These are phyloP conservation scores for Cinara cedri DNA, from an alignment of 2,888 invertebrate genomes.

Conservation along the genomic window DNA sequence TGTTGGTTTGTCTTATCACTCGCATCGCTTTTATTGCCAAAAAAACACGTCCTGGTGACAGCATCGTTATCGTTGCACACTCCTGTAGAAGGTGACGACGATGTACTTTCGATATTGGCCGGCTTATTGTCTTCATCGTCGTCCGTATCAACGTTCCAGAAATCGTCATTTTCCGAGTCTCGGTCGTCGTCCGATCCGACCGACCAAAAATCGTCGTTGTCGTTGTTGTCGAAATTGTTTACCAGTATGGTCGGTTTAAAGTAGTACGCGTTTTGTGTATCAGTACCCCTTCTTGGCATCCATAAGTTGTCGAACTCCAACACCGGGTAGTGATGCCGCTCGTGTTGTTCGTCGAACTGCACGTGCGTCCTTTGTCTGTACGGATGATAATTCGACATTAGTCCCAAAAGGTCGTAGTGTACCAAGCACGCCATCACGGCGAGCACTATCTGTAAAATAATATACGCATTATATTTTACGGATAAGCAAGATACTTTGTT, in stretches of 20 bases:
- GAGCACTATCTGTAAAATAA: slow-evolving; percentile 9
- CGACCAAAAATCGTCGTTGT: slow-evolving; percentile 6
- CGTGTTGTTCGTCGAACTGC: not conserved
- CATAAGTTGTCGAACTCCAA: not conserved
- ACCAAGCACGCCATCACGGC: slow-evolving; percentile 23
- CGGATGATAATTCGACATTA: not conserved
- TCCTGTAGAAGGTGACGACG: no score
- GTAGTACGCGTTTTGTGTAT: not conserved
- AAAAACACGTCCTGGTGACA: no score
- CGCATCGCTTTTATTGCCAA: no score
- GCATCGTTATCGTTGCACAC: no score
- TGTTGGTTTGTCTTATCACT: no score
- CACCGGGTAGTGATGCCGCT: not conserved
- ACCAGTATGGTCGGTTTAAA: not conserved
- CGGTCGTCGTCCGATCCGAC: not conserved
- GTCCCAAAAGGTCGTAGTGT: slow-evolving; percentile 37
- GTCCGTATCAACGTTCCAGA: not conserved
- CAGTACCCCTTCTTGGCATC: slow-evolving; percentile 42
- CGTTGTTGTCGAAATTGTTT: not conserved
- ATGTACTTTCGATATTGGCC: no score
- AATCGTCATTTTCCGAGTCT: not conserved
- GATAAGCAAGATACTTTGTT: no score
- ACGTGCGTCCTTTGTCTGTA: not conserved
- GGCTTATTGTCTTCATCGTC: no score
- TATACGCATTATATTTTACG: no score